phyloP scores from a whole-genome alignment of 2,888 invertebrate species.

The Syrphus vitripennis region DNA sequence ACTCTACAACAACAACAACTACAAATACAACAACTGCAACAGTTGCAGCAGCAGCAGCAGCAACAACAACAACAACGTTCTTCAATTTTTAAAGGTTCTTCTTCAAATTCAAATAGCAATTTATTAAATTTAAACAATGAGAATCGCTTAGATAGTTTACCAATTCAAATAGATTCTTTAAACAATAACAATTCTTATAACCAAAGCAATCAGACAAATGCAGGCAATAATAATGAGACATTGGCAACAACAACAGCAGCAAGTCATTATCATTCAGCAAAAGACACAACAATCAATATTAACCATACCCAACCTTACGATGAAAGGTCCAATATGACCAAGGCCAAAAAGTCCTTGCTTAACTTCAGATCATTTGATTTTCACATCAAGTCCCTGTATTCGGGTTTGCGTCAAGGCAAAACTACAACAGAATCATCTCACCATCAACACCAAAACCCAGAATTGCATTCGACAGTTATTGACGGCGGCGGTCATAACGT shows the following conservation, averaged over 20 bases:
- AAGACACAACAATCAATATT: constrained; percentile 35
- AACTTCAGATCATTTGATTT: constrained; percentile 81
- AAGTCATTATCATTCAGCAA: constrained; percentile 13
- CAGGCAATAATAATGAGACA: constrained; percentile 61
- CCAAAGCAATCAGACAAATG: constrained; percentile 65
- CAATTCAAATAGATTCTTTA: constrained; percentile 77
- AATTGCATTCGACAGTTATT: constrained; percentile 6
- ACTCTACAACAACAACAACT: constrained; percentile 75
- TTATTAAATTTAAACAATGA: constrained; percentile 72
- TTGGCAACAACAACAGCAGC: constrained; percentile 13
- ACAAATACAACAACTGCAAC: constrained; percentile 73
- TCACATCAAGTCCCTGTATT: constrained; percentile 80
- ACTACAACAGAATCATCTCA: constrained; percentile 45
- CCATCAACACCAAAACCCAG: not conserved
- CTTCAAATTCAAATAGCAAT: constrained; percentile 72
- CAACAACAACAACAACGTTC: constrained; percentile 71
- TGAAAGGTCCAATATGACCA: constrained; percentile 58
- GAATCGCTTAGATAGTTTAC: constrained; percentile 77
- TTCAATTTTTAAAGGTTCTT: constrained; percentile 66
- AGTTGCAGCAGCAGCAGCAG: constrained; percentile 70
- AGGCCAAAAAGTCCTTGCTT: constrained; percentile 76
- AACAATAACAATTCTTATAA: constrained; percentile 75
- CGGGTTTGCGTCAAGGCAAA: constrained; percentile 76
- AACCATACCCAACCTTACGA: constrained; percentile 7
- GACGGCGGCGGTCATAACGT: constrained; percentile 12